Conservation (phyloP, 2,888 invertebrate species). For the Pachliopta kotzebuea region DNA sequence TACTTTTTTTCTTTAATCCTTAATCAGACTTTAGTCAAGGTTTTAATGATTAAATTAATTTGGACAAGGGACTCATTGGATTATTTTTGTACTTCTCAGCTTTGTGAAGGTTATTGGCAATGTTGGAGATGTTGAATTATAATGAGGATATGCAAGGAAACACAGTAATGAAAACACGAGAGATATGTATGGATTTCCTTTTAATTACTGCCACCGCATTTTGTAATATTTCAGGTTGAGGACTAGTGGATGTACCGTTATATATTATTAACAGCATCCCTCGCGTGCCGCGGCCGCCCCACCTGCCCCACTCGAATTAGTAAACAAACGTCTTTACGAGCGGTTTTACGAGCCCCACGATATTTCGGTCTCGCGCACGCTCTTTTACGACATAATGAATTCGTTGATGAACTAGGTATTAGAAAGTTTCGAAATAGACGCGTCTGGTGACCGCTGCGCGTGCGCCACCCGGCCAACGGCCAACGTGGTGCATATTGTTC, state of each 20-base stretch:
- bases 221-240: slow-evolving; percentile 10
- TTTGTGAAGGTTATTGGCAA: too few relatives aligned
- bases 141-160: too few relatives aligned
- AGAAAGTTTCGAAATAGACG: slow-evolving; percentile 78
- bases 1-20: too few relatives aligned
- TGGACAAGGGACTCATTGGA: too few relatives aligned
- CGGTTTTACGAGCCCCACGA: slow-evolving; percentile 77
- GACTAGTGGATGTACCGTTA: slow-evolving; percentile 28
- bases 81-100: too few relatives aligned
- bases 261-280: slow-evolving; percentile 70
- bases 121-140: too few relatives aligned
- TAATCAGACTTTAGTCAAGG: too few relatives aligned
- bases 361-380: slow-evolving; percentile 78
- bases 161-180: too few relatives aligned
- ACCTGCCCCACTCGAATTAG: slow-evolving; percentile 79
- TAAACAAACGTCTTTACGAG: slow-evolving; percentile 81
- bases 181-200: background rate
- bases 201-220: background rate
- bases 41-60: too few relatives aligned
- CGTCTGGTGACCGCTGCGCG: slow-evolving; percentile 62
- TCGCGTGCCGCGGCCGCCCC: slow-evolving; percentile 58
- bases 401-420: slow-evolving; percentile 80
- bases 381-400: slow-evolving; percentile 80
- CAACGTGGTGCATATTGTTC: background rate
- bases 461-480: slow-evolving; percentile 7